A percentile compares a stretch with the other conserved stretches of the same genome.
phyloP scores from a whole-genome alignment of 2,797 vertebrate genomes.

The Schizopygopsis malacanthus region DNA sequence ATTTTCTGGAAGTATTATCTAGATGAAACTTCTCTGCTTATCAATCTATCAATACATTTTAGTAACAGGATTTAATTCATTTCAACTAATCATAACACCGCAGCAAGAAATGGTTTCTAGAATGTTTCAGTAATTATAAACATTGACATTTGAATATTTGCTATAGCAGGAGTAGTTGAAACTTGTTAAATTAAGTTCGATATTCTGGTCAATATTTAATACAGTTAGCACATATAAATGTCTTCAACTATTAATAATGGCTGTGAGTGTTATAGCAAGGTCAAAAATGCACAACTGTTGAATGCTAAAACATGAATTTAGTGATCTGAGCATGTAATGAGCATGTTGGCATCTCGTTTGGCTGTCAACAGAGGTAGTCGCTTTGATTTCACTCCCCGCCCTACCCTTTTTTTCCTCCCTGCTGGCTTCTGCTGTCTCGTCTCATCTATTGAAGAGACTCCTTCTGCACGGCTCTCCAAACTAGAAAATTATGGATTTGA shows the following conservation, averaged over 20 bases:
- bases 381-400: too few relatives aligned
- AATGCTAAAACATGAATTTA: background rate
- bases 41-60: background rate
- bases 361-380: too few relatives aligned
- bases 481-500: too few relatives aligned
- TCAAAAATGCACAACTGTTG: background rate
- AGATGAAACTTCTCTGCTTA: background rate
- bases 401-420: too few relatives aligned
- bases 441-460: too few relatives aligned
- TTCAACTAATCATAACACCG: background rate
- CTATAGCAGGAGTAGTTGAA: background rate
- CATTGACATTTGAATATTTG: background rate
- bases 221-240: background rate
- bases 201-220: background rate
- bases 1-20: background rate
- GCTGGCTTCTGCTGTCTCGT: too few relatives aligned
- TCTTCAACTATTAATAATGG: background rate
- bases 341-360: too few relatives aligned
- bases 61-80: background rate
- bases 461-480: too few relatives aligned
- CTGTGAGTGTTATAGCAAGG: background rate
- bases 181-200: background rate
- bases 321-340: background rate
- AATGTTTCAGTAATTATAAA: background rate
- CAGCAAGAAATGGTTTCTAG: background rate